Conservation (phyloP, 2,888 invertebrate genomes). For the Cataglyphis rosenhaueri region DNA sequence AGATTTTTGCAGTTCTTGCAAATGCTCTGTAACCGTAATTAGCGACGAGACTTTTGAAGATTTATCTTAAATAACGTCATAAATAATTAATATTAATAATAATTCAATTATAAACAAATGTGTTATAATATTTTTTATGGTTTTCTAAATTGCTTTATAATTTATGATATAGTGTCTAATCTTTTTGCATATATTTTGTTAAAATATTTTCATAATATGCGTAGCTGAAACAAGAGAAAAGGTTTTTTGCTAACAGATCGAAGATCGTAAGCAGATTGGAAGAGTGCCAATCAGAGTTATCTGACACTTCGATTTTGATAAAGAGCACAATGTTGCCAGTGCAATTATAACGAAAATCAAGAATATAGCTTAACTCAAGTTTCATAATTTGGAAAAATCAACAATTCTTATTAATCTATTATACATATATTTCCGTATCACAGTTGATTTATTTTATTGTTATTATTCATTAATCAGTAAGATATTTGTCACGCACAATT, state of each 20-base stretch:
- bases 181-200: background rate
- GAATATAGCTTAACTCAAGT: background rate
- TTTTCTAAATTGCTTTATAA: background rate
- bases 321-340: background rate
- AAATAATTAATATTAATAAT: background rate
- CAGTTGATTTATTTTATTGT: background rate
- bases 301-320: slow-evolving; percentile 20
- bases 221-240: slow-evolving; percentile 3
- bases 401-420: background rate
- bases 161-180: background rate
- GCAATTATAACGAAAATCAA: slow-evolving; percentile 1
- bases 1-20: background rate
- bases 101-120: background rate
- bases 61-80: background rate
- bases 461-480: background rate
- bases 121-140: background rate
- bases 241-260: background rate
- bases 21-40: background rate
- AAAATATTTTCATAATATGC: background rate
- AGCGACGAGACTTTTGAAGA: background rate
- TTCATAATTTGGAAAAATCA: background rate
- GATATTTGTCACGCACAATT: background rate
- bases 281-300: slow-evolving; percentile 26
- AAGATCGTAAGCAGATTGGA: slow-evolving; percentile 32
- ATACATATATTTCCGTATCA: slow-evolving; percentile 11